Evolutionary conservation across 1,140 invertebrate species (phyloP).

Genomic region (Diorhabda sublineata): DNA sequence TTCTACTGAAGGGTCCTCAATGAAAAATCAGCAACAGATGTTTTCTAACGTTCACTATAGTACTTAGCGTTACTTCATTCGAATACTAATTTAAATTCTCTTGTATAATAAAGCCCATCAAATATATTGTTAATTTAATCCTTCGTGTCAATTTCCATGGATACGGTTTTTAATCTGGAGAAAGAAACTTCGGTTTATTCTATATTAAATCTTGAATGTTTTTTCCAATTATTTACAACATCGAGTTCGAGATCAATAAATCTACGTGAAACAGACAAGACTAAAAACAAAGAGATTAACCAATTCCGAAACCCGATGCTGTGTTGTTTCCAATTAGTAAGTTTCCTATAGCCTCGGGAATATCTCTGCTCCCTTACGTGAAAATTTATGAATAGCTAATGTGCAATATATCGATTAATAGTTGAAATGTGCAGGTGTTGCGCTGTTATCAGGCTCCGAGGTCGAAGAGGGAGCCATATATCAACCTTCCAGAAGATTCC

Average conservation of each 20-base stretch:
- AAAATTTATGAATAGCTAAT: slow-evolving; percentile 20
- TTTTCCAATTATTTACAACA: too few relatives aligned
- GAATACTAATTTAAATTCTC: too few relatives aligned
- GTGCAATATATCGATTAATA: slow-evolving; percentile 18
- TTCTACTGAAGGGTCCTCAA: too few relatives aligned
- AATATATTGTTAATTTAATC: too few relatives aligned
- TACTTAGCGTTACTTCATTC: too few relatives aligned
- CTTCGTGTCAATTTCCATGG: too few relatives aligned
- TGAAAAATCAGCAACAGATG: too few relatives aligned
- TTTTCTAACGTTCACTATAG: too few relatives aligned
- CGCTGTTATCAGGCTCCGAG: slow-evolving; percentile 31
- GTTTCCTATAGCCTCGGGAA: background rate
- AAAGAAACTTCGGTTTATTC: too few relatives aligned
- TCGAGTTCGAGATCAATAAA: background rate
- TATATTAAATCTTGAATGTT: too few relatives aligned
- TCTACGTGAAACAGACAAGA: background rate
- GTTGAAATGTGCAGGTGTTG: slow-evolving; percentile 28
- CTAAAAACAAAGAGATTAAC: background rate
- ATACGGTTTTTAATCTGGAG: too few relatives aligned
- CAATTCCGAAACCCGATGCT: background rate
- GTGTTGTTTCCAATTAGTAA: background rate
- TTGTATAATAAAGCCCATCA: too few relatives aligned
- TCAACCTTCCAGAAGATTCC: slow-evolving; percentile 41
- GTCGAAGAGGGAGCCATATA: slow-evolving; percentile 42
- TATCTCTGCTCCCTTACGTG: background rate